Conservation (phyloP, 1,140 invertebrate species). For the Diabrotica virgifera region DNA sequence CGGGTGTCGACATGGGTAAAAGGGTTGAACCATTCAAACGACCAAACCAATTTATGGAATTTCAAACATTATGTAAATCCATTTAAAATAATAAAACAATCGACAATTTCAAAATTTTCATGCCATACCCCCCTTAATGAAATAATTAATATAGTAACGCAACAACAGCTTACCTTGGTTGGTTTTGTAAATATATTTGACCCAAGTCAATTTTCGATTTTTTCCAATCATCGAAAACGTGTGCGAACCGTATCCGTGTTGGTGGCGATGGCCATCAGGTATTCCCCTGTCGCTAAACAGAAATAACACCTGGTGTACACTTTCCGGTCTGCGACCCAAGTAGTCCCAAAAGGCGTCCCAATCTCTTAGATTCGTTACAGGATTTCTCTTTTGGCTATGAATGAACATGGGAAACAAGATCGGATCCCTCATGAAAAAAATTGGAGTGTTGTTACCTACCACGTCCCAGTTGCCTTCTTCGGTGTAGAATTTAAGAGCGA, state of each 20-base stretch:
- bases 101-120: too few relatives aligned
- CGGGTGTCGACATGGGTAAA: too few relatives aligned
- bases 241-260: constrained; percentile 90
- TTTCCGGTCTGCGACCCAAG: constrained; percentile 76
- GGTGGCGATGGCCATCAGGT: constrained; percentile 80
- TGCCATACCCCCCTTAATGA: too few relatives aligned
- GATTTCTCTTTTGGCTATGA: constrained; percentile 87
- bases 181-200: constrained; percentile 90
- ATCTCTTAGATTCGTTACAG: constrained; percentile 81
- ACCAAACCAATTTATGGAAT: too few relatives aligned
- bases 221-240: constrained; percentile 86
- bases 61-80: too few relatives aligned
- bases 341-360: constrained; percentile 92
- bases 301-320: constrained; percentile 77
- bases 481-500: constrained; percentile 89
- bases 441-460: constrained; percentile 88
- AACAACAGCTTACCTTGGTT: constrained; percentile 64
- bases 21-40: too few relatives aligned
- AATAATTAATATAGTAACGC: too few relatives aligned
- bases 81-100: too few relatives aligned
- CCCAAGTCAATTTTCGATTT: constrained; percentile 67
- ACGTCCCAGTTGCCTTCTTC: constrained; percentile 92
- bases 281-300: constrained; percentile 84
- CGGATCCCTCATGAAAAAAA: constrained; percentile 90
- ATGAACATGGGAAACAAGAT: constrained; percentile 81